Evolutionary conservation across 2,113 vertebrate genomes (phyloP), one percentile per base, ranked within the genome.

Genomic region (Ranitomeya imitator): DNA sequence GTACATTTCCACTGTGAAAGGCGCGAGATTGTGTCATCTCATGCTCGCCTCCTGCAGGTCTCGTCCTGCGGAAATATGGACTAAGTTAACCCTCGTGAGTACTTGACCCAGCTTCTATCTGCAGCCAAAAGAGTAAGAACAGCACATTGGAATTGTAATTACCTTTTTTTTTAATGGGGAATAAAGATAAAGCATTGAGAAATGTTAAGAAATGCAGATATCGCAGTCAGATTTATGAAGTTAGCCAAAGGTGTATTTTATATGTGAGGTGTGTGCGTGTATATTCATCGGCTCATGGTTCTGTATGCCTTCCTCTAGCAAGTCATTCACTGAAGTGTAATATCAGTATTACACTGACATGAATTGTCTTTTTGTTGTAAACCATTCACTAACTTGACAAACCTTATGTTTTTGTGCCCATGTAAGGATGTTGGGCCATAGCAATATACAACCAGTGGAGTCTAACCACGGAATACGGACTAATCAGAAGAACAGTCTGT

Each of bases 21-120:
- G 97, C 97, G 97, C 97, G 97, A 98, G 95, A 97, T 96, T 97
- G 96, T 97, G 96, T 98, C 97, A 98, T 96, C 97, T 97, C 97
- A 97, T 96, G 97, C 97, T 98, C 96, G 97, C 97, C 97, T 97
- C 95, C 97, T 97, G 97, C 97, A 99, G 98, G 97, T 98, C 98
- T 96, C 97, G 97, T 97, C 97, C 97, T 99, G 97, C 97, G 98
- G 97, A 96, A 97, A 98, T 98, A 97, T 97, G 96, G 97, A 98
- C 97, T 97, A 98, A 98, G 96, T 99, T 97, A 98, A 96, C 94
- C 96, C 96, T 97, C 96, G 97, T 98, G 98, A 99, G 97, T 99
- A 99, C 97, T 98, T 95, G 96, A 96, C 96, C 97, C 96, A 97
- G 97, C 94, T 76, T 95, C 94, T 94, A 94, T 96, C 82, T 95